A percentile compares a stretch with the other conserved stretches of the same genome.
Conservation (phyloP, 2,113 vertebrate genomes). For the Microcebus tavaratra region DNA sequence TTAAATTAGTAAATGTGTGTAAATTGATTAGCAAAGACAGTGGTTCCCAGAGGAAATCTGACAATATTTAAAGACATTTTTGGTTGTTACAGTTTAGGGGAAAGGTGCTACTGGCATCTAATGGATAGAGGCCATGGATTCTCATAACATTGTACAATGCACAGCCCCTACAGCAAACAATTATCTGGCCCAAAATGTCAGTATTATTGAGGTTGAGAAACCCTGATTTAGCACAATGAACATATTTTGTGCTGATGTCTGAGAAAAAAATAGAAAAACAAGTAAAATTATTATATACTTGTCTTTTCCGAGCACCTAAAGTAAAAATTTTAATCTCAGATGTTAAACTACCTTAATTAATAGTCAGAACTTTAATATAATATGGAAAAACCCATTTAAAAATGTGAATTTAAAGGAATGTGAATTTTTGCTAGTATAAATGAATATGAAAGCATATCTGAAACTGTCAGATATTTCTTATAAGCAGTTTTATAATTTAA, state of each 20-base stretch:
- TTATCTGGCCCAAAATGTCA: background rate
- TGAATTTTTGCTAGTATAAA: background rate
- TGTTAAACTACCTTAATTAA: background rate
- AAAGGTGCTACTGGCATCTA: background rate
- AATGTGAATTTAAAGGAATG: background rate
- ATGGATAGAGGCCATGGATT: background rate
- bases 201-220: background rate
- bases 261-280: conserved; percentile 19
- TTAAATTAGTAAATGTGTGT: background rate
- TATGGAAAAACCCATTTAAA: background rate
- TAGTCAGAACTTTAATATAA: background rate
- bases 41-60: background rate
- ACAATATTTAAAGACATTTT: conserved; percentile 3
- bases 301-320: conserved; percentile 12
- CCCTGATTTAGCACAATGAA: background rate
- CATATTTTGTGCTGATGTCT: background rate
- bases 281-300: background rate
- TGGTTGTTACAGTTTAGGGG: background rate
- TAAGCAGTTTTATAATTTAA: background rate
- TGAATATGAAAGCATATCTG: background rate
- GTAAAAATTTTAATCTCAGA: background rate
- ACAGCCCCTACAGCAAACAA: background rate
- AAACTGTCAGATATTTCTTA: background rate
- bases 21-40: background rate
- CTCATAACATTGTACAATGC: background rate